Base-by-base conservation (phyloP, 2,888 invertebrate species). In the Elmis aenea region DNA sequence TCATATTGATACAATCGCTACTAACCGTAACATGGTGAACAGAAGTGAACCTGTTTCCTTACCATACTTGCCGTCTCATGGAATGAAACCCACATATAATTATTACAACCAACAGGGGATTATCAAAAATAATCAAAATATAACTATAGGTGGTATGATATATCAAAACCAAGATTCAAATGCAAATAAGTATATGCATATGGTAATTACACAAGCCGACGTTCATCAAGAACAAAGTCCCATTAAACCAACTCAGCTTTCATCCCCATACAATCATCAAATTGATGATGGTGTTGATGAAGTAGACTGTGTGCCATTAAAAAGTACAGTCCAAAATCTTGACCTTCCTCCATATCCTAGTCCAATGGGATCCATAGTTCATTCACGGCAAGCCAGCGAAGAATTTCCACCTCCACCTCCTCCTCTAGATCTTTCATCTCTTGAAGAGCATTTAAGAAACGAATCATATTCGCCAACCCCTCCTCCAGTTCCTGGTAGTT, bases 361-460 rank as follows among this genome's bases (percentile, higher is more conserved):
- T 54, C 85, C 85, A 1, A 74, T 82, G 50, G 79, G 79, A 48
- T 86, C 87, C 0, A 81, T 77, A 0, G 76, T 82, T 33, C 90
- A 90, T 64, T 90, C 89, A 2, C 72, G 90, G 27, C 90, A 90
- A 64, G 80, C 86, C 1, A 90, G 89, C 62, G 89, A 89, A 66
- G 90, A 91, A 54, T 90, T 91, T 55, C 90, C 90, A 27, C 89
- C 89, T 3, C 88, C 88, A n/a, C 90, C 90, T 1, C 83, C 85
- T 1, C 83, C 83, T 0, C 74, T 85, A 26, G 84, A 85, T 46
- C 68, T 84, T 43, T 77, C 76, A 12, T 76, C 79, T 0, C 66
- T 82, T 1, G 77, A 79, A 39, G 77, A 80, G 45, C 76, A 80
- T 33, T 47, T 63, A 25, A 53, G 54, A 16, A 21, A 2, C 2